Percentiles rank a stretch among this genome's conserved stretches.
Conservation (phyloP, 2,888 invertebrate genomes). For the Azorinus chamasolen region DNA sequence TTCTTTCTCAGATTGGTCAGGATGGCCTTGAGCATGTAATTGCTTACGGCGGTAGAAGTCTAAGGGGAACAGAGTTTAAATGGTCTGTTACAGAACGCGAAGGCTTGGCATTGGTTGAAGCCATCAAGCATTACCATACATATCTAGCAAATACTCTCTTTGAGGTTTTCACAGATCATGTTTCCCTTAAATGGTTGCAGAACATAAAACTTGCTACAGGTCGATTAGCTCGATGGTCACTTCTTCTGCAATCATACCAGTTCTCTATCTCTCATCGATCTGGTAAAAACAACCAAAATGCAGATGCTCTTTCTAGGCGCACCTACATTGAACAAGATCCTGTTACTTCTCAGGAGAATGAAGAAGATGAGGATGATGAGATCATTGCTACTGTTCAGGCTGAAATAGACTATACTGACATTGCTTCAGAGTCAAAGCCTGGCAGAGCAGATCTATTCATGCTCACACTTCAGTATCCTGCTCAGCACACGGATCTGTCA, state of each 20-base stretch:
- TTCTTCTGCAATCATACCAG: constrained; percentile 14
- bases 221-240: constrained; percentile 7
- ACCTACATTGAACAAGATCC: not conserved
- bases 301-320: constrained; percentile 1
- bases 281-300: constrained; percentile 14
- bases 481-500: not conserved
- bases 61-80: no score
- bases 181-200: constrained; percentile 52
- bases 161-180: constrained; percentile 57
- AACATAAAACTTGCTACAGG: constrained; percentile 1
- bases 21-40: no score
- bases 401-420: not conserved
- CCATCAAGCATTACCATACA: no score
- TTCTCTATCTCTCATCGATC: constrained; percentile 7
- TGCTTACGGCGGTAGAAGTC: no score
- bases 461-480: not conserved
- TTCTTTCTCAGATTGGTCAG: no score
- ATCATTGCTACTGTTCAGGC: no score
- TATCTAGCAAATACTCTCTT: no score
- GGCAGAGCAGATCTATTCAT: not conserved
- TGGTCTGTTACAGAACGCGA: constrained; percentile 48
- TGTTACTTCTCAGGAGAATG: not conserved
- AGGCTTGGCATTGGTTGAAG: not conserved
- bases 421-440: constrained; percentile 16
- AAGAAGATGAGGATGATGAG: not conserved